Percentiles rank a stretch among this genome's conserved stretches.
These are phyloP conservation scores for Lasioglossum pauxillum DNA, from an alignment of 2,888 invertebrate genomes.

Conservation along the genomic window DNA sequence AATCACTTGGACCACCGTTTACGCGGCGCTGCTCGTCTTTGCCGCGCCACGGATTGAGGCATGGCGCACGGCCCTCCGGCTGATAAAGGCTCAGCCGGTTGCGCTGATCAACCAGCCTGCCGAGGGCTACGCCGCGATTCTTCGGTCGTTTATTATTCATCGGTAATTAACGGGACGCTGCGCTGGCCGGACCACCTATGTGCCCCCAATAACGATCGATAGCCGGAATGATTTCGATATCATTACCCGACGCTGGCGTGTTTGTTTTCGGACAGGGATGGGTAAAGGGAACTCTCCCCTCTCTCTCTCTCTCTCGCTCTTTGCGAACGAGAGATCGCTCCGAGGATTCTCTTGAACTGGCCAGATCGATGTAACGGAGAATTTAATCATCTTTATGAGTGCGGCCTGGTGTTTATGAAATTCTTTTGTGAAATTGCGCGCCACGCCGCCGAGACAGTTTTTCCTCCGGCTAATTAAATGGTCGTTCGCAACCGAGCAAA, in stretches of 20 bases:
- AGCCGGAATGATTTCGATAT: conserved; percentile 6
- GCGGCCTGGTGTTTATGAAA: neutral
- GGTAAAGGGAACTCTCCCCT: neutral
- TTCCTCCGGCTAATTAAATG: conserved; percentile 2
- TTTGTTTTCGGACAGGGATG: conserved; percentile 16
- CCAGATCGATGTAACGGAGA: neutral
- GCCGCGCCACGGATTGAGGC: conserved; percentile 48
- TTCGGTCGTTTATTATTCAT: conserved; percentile 27
- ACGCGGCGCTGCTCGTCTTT: conserved; percentile 58
- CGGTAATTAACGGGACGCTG: conserved; percentile 25
- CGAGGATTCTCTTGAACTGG: neutral
- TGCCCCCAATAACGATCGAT: conserved; percentile 15
- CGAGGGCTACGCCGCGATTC: neutral
- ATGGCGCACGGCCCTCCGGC: neutral
- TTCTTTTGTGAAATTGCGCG: conserved; percentile 18
- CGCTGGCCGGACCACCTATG: neutral
- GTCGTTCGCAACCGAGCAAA: neutral
- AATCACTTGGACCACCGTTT: conserved; percentile 77
- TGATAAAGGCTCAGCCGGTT: conserved; percentile 31
- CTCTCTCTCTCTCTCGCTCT: neutral
- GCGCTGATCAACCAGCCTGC: neutral
- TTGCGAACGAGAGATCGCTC: neutral
- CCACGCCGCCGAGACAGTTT: neutral
- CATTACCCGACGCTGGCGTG: conserved; percentile 29
- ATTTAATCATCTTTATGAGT: conserved; percentile 3